These are phyloP conservation scores for Hydrozoanthus gracilis DNA, from an alignment of 92 coral and sea anemone genomes.

Conservation along the genomic window DNA sequence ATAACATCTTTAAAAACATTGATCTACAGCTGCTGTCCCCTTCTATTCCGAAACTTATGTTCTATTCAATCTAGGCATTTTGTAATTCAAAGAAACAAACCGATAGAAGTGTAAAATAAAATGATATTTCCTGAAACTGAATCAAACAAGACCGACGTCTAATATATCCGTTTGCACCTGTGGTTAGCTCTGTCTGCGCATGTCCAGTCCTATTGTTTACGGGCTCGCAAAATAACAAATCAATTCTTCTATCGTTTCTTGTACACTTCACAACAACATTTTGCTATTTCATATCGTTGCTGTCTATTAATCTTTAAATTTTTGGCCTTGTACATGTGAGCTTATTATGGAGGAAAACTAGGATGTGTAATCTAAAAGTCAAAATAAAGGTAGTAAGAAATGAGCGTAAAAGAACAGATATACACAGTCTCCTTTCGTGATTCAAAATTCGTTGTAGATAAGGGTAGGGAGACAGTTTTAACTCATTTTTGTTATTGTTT, in stretches of 20 bases:
- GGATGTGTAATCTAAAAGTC: no score
- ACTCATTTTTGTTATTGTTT: no score
- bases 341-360: no score
- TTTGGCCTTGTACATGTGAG: background rate
- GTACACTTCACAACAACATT: background rate
- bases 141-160: background rate
- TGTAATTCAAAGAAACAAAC: background rate
- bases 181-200: constrained; percentile 25
- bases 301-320: background rate
- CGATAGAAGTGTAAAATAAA: background rate
- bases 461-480: no score
- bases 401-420: no score
- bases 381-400: no score
- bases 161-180: constrained; percentile 23
- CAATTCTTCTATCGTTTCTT: background rate
- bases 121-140: background rate
- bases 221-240: background rate
- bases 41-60: background rate
- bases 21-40: no score
- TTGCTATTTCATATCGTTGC: background rate
- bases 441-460: no score
- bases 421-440: no score
- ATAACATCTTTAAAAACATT: background rate
- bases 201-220: background rate
- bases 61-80: background rate